A percentile compares a stretch with the other conserved stretches of the same genome.
Evolutionary conservation across 2,888 invertebrate species (phyloP).

Genomic region (Macrosiphum euphorbiae): DNA sequence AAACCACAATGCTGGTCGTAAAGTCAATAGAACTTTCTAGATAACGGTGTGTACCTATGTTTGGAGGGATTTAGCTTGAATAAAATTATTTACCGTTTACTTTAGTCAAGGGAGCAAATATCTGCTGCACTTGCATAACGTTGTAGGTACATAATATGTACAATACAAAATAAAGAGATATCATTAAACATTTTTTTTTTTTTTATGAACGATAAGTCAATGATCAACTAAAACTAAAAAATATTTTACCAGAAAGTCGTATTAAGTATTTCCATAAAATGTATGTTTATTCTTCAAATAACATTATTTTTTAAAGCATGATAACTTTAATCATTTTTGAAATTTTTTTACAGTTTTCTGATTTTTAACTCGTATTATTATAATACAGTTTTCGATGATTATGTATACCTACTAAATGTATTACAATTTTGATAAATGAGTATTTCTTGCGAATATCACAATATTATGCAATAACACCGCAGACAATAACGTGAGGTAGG

Average conservation of each 20-base stretch:
- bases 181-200: neutral
- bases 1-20: neutral
- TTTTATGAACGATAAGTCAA: neutral
- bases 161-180: neutral
- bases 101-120: neutral
- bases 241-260: neutral
- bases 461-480: neutral
- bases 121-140: neutral
- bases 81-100: neutral
- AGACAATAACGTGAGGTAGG: neutral
- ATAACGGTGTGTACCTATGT: neutral
- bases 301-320: neutral
- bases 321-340: neutral
- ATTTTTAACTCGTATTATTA: neutral
- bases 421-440: neutral
- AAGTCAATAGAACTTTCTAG: conserved; percentile 23
- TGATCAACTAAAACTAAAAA: neutral
- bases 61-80: neutral
- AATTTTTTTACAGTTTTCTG: neutral
- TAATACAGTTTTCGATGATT: neutral
- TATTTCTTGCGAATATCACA: neutral
- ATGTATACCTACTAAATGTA: neutral
- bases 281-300: neutral
- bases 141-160: neutral
- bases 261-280: neutral